Conservation (phyloP, 2,113 vertebrate species). For the Callorhinus ursinus region DNA sequence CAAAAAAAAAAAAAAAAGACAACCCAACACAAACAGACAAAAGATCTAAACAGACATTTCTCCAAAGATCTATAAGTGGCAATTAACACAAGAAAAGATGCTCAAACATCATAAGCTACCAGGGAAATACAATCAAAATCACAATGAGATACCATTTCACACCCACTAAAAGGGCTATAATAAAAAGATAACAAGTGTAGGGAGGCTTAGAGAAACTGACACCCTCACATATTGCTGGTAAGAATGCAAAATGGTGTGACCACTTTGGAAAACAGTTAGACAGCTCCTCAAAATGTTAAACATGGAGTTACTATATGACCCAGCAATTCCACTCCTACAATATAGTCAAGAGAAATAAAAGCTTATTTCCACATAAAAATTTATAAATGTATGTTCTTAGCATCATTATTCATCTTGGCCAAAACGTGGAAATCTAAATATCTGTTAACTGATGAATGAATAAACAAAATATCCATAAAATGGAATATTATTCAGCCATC, state of each 20-base stretch:
- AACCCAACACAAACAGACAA: not conserved
- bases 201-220: not conserved
- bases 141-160: not conserved
- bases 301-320: not conserved
- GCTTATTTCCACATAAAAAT: not conserved
- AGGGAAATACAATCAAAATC: slow-evolving; percentile 40
- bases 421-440: not conserved
- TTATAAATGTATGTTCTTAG: not conserved
- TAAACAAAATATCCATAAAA: slow-evolving; percentile 31
- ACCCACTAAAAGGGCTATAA: not conserved
- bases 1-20: not conserved
- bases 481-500: not conserved
- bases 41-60: not conserved
- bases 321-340: slow-evolving; percentile 7
- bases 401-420: slow-evolving; percentile 22
- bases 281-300: slow-evolving; percentile 57
- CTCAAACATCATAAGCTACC: slow-evolving; percentile 5
- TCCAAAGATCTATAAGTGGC: not conserved
- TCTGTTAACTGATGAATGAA: not conserved
- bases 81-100: slow-evolving; percentile 7
- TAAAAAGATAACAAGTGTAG: not conserved
- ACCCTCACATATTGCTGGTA: not conserved
- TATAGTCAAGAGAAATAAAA: slow-evolving; percentile 18
- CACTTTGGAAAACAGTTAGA: slow-evolving; percentile 6
- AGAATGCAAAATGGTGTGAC: not conserved